Percentiles rank a stretch among this genome's conserved stretches.
phyloP scores from a whole-genome alignment of 2,797 vertebrate species.

The Melanotaenia parkinsoni region DNA sequence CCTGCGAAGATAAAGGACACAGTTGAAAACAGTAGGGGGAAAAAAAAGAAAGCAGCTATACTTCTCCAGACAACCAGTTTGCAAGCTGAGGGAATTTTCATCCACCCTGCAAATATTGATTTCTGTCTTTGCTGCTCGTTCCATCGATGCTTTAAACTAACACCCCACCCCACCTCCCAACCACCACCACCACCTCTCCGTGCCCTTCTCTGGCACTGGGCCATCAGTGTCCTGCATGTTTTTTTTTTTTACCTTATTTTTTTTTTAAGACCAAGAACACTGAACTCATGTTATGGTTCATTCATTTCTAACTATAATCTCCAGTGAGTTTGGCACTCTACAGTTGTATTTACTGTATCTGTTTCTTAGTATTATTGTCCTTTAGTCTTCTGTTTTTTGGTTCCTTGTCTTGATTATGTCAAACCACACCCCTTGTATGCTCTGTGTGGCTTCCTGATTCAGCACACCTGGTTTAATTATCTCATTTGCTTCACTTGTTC shows the following conservation, averaged over 20 bases:
- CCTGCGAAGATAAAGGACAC: constrained; percentile 66
- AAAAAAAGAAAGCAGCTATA: constrained; percentile 54
- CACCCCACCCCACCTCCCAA: constrained; percentile 19
- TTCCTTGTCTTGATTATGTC: no score
- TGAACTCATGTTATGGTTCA: constrained; percentile 67
- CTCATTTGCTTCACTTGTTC: no score
- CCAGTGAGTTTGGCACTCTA: constrained; percentile 35
- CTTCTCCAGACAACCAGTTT: constrained; percentile 65
- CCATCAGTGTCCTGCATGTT: constrained; percentile 51
- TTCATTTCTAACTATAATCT: constrained; percentile 59
- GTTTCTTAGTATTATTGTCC: no score
- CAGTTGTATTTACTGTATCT: constrained; percentile 19
- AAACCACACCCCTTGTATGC: no score
- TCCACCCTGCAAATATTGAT: constrained; percentile 78
- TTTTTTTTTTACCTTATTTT: constrained; percentile 31
- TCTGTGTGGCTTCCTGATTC: no score
- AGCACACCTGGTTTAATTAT: no score
- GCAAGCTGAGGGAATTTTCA: constrained; percentile 69
- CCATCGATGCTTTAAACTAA: constrained; percentile 70
- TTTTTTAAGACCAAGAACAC: constrained; percentile 51
- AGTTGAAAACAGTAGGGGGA: constrained; percentile 56
- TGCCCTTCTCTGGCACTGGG: constrained; percentile 39
- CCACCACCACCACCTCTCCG: constrained; percentile 23
- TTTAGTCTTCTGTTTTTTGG: no score
- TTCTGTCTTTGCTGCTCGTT: constrained; percentile 68